A percentile compares a stretch with the other conserved stretches of the same genome.
phyloP scores from a whole-genome alignment of 2,797 vertebrate species.

The Pseudochirops cupreus region DNA sequence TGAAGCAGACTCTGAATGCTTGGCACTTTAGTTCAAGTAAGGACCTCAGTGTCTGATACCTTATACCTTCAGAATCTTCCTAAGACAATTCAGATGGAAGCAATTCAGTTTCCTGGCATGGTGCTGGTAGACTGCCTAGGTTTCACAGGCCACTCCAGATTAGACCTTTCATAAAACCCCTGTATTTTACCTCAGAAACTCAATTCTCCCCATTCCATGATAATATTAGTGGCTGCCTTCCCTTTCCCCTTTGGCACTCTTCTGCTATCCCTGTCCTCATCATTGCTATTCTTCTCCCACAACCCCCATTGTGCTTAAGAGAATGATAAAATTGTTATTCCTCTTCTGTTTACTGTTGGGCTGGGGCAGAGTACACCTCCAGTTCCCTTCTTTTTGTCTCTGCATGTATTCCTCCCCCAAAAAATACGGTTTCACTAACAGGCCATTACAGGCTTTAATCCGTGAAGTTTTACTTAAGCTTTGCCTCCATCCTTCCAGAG shows the following conservation, averaged over 20 bases:
- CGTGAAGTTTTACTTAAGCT: neutral
- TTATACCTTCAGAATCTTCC: too few species aligned
- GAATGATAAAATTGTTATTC: neutral
- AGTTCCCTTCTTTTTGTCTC: neutral
- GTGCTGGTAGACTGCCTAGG: too few species aligned
- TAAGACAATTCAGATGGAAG: too few species aligned
- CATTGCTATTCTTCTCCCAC: neutral
- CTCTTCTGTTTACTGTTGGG: neutral
- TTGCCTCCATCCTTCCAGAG: neutral
- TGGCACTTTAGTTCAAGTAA: too few species aligned
- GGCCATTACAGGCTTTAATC: neutral
- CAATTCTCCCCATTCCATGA: neutral
- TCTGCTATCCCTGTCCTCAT: neutral
- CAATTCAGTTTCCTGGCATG: too few species aligned
- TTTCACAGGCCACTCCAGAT: too few species aligned
- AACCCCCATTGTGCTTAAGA: neutral
- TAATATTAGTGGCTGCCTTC: neutral
- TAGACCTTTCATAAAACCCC: neutral
- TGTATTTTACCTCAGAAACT: neutral
- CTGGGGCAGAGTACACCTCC: neutral
- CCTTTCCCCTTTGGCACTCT: neutral
- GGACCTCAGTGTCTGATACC: too few species aligned
- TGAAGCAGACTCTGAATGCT: too few species aligned
- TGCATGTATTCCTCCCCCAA: neutral
- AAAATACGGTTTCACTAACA: neutral